Evolutionary conservation across 2,113 vertebrate species (phyloP).

Genomic region (Castor canadensis): DNA sequence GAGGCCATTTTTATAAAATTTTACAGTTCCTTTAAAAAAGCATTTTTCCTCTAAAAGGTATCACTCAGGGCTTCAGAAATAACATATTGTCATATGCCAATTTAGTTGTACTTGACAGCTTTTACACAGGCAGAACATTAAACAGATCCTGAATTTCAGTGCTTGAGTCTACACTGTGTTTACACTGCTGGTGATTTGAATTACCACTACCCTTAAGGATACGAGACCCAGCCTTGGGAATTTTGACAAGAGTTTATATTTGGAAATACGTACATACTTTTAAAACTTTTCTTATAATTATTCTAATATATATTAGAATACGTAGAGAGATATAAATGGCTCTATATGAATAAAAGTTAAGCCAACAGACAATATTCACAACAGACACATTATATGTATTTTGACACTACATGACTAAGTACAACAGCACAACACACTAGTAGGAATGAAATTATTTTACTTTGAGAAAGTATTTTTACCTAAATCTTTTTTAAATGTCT

Average conservation of each 20-base stretch:
- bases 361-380: too few relatives aligned
- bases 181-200: neutral
- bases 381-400: neutral
- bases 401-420: neutral
- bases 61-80: neutral
- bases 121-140: neutral
- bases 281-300: neutral
- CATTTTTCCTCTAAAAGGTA: neutral
- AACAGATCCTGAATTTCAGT: neutral
- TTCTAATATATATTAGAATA: too few relatives aligned
- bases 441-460: neutral
- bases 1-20: too few relatives aligned
- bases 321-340: neutral
- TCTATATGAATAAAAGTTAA: neutral
- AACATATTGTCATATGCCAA: neutral
- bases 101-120: neutral
- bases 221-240: neutral
- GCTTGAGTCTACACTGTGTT: neutral
- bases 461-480: neutral
- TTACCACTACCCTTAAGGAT: neutral
- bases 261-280: slow-evolving; percentile 7
- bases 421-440: neutral
- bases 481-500: slow-evolving; percentile 6
- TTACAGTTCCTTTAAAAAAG: neutral
- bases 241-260: neutral